A percentile compares a stretch with the other conserved stretches of the same genome.
Evolutionary conservation across 2,797 vertebrate genomes (phyloP).

Genomic region (Falco novaeseelandiae): DNA sequence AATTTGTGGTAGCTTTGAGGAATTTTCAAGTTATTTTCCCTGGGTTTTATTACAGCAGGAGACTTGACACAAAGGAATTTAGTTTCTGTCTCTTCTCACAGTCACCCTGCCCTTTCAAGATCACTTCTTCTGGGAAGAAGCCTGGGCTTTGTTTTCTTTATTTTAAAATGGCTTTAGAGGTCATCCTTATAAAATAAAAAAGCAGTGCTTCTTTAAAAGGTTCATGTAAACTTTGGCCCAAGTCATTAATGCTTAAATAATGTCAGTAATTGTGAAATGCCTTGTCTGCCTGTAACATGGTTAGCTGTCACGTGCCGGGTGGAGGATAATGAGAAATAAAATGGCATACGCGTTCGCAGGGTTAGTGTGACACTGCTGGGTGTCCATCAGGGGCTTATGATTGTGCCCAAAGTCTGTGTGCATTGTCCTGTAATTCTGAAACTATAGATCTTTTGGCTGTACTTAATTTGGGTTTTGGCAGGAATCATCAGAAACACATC

Average conservation of each 20-base stretch:
- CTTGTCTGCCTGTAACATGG: accelerated
- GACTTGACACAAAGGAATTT: not conserved
- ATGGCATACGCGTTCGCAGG: accelerated
- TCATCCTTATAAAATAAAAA: not conserved
- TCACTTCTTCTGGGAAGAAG: not conserved
- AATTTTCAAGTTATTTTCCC: not conserved
- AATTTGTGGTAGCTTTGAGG: not conserved
- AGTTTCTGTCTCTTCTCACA: not conserved
- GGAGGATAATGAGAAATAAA: not conserved
- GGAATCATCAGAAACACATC: not conserved
- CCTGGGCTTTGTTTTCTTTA: not conserved
- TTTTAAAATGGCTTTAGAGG: not conserved
- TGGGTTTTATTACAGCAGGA: not conserved
- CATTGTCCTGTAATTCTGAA: not conserved
- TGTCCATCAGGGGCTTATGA: not conserved
- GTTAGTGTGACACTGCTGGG: not conserved
- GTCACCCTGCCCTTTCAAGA: not conserved
- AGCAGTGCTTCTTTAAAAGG: not conserved
- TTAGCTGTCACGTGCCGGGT: no score
- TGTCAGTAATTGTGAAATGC: not conserved
- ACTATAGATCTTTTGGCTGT: not conserved
- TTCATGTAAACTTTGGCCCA: not conserved
- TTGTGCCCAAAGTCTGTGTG: not conserved
- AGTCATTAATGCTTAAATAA: not conserved
- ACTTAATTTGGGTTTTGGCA: not conserved